Evolutionary conservation across 2,113 vertebrate genomes (phyloP).

Genomic region (Nannobrachium achirus): DNA sequence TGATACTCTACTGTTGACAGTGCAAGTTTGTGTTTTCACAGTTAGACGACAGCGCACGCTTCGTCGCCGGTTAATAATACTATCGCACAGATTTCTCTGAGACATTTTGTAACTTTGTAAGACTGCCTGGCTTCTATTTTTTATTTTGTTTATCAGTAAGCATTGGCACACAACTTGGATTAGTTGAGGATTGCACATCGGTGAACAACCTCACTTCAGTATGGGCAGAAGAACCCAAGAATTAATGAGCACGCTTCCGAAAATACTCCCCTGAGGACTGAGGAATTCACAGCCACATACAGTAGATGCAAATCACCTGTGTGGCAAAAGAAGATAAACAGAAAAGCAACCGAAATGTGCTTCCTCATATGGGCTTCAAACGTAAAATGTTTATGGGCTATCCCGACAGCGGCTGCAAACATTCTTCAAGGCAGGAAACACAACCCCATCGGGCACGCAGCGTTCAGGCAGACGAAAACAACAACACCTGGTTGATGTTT

Average conservation of each 20-base stretch:
- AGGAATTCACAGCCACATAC: not conserved
- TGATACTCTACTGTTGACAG: no score
- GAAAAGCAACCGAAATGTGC: not conserved
- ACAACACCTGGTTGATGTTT: constrained; percentile 15
- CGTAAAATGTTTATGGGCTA: not conserved
- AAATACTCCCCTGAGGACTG: not conserved
- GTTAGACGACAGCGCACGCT: no score
- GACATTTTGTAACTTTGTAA: no score
- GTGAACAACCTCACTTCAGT: not conserved
- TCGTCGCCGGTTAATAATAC: no score
- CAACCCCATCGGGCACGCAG: not conserved
- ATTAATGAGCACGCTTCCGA: not conserved
- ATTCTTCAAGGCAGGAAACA: not conserved
- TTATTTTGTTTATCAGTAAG: no score
- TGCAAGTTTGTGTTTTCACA: no score
- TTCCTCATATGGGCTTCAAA: constrained; percentile 14
- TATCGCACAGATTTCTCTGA: no score
- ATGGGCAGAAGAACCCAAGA: not conserved
- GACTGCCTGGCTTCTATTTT: no score
- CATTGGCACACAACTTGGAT: no score
- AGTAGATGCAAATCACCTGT: no score
- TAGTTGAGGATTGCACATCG: not conserved
- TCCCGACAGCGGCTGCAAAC: constrained; percentile 18
- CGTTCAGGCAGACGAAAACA: not conserved
- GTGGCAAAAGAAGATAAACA: constrained; percentile 24